Conservation (phyloP, 2,888 invertebrate genomes). For the Clepsis dumicolana region DNA sequence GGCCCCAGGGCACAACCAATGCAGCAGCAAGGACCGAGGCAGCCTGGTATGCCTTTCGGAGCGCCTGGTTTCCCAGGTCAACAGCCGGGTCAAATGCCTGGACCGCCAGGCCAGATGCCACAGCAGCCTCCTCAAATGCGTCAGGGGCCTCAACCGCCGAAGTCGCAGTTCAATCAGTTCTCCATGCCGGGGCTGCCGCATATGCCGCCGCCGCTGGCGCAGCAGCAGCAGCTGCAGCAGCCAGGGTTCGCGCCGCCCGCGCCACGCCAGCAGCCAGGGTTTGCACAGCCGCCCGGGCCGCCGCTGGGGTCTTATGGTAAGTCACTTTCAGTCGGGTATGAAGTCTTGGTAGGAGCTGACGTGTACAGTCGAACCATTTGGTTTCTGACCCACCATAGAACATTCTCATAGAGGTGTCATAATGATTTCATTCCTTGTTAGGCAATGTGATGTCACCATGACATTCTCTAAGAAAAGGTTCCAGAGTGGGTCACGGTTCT, state of each 20-base stretch:
- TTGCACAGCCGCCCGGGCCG: conserved; percentile 58
- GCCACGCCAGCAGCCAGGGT: conserved; percentile 59
- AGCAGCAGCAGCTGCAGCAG: conserved; percentile 70
- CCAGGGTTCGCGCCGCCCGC: conserved; percentile 62
- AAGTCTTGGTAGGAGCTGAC: no score
- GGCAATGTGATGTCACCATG: no score
- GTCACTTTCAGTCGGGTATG: conserved; percentile 40
- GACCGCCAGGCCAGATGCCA: conserved; percentile 50
- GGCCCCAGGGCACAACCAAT: conserved; percentile 43
- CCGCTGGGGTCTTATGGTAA: conserved; percentile 63
- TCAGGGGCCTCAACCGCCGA: conserved; percentile 49
- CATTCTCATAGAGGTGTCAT: no score
- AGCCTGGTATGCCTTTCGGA: conserved; percentile 44
- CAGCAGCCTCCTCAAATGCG: conserved; percentile 42
- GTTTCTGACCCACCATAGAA: no score
- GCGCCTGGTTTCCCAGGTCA: conserved; percentile 34
- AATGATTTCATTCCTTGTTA: no score
- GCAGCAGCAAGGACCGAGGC: conserved; percentile 50
- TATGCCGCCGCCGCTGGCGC: conserved; percentile 78
- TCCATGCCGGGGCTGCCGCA: conserved; percentile 70
- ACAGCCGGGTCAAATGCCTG: conserved; percentile 54
- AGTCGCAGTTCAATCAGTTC: conserved; percentile 51
- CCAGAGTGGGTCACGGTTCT: no score
- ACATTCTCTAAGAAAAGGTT: no score
- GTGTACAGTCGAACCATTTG: no score